These are phyloP conservation scores for Rhagonycha lutea DNA, from an alignment of 2,888 invertebrate species.

Conservation along the genomic window DNA sequence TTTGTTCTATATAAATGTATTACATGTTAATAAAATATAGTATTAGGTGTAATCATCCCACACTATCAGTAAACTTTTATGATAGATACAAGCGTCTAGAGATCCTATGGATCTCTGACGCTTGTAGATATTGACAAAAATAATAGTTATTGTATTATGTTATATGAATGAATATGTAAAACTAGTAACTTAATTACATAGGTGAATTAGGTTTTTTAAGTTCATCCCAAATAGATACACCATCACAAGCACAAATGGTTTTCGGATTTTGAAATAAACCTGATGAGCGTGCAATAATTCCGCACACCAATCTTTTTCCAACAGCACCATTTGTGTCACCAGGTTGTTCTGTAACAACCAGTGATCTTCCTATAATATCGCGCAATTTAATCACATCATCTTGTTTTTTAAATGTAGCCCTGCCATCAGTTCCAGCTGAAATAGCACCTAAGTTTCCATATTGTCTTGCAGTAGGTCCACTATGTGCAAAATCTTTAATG, in stretches of 20 bases:
- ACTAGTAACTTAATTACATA: not conserved
- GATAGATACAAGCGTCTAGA: too few relatives aligned
- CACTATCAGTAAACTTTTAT: not conserved
- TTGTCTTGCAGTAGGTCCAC: conserved; percentile 53
- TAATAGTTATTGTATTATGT: not conserved
- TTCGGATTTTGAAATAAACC: conserved; percentile 87
- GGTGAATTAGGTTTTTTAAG: conserved; percentile 60
- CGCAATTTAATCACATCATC: conserved; percentile 67
- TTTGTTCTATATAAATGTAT: not conserved
- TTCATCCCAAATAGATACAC: conserved; percentile 89
- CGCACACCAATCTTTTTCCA: conserved; percentile 72
- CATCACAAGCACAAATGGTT: conserved; percentile 88
- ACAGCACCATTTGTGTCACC: conserved; percentile 56
- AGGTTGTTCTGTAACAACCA: conserved; percentile 68
- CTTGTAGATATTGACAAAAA: not conserved
- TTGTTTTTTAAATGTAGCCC: conserved; percentile 68
- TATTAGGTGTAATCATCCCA: not conserved
- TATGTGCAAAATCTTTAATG: conserved; percentile 58
- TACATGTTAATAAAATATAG: not conserved
- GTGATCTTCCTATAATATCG: conserved; percentile 77
- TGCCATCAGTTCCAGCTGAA: conserved; percentile 62
- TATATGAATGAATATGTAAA: not conserved
- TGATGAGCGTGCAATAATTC: conserved; percentile 86
- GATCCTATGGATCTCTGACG: too few relatives aligned
- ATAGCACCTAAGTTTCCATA: conserved; percentile 72